A percentile compares a stretch with the other conserved stretches of the same genome.
phyloP scores from a whole-genome alignment of 2,888 invertebrate species.

The Pachymerium ferrugineum region DNA sequence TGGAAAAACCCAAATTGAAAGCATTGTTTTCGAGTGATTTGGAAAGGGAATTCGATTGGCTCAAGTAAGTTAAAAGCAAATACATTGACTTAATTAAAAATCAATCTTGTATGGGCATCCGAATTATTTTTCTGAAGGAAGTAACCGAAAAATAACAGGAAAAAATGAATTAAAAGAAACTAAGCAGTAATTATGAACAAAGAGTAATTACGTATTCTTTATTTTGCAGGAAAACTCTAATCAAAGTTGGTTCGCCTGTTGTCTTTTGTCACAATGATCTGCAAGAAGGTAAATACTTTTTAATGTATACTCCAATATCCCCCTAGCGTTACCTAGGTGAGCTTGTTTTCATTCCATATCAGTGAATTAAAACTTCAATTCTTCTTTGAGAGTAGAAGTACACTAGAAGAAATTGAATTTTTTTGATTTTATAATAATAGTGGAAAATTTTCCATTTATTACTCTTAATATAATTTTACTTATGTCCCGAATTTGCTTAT shows the following conservation, averaged over 20 bases:
- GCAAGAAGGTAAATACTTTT: conserved; percentile 74
- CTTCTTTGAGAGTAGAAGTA: no score
- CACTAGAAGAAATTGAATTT: no score
- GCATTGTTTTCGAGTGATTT: conserved; percentile 46
- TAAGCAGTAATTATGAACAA: no score
- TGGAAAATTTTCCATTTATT: conserved; percentile 38
- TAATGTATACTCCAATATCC: no score
- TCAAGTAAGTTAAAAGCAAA: conserved; percentile 53
- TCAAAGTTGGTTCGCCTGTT: conserved; percentile 65
- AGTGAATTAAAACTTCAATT: neutral
- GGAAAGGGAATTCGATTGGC: conserved; percentile 63
- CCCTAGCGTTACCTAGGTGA: neutral
- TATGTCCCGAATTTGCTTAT: neutral
- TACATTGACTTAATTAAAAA: neutral
- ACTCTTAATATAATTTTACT: no score
- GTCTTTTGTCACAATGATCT: conserved; percentile 93
- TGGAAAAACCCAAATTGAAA: conserved; percentile 38
- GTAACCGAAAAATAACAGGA: no score
- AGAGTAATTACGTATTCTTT: conserved; percentile 29
- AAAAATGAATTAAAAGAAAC: no score
- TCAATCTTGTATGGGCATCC: neutral
- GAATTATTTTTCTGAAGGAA: neutral
- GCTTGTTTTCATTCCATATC: neutral
- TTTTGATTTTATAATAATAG: conserved; percentile 51
- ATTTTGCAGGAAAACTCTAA: conserved; percentile 50